A percentile compares a stretch with the other conserved stretches of the same genome.
Evolutionary conservation across 2,113 vertebrate species (phyloP).

Genomic region (Gadus macrocephalus): DNA sequence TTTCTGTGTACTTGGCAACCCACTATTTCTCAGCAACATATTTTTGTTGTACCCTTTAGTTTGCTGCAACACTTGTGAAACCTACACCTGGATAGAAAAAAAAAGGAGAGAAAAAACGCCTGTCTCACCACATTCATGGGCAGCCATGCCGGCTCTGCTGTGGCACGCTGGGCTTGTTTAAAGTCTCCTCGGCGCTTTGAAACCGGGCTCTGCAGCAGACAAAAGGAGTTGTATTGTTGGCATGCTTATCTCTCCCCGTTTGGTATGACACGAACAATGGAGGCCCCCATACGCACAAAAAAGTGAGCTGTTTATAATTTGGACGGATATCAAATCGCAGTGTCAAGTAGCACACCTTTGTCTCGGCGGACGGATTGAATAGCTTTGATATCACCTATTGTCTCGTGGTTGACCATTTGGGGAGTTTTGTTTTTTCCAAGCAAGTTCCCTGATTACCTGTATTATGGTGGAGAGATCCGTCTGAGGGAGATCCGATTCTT

Average conservation of each 20-base stretch:
- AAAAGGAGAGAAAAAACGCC: not conserved
- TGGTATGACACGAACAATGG: constrained; percentile 5
- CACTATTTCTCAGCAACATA: no score
- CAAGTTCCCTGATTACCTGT: not conserved
- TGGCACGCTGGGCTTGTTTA: not conserved
- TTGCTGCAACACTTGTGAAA: not conserved
- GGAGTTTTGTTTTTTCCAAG: not conserved
- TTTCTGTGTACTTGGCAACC: no score
- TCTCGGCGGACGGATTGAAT: constrained; percentile 8
- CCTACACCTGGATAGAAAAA: not conserved
- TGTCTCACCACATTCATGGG: not conserved
- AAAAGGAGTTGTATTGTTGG: constrained; percentile 8
- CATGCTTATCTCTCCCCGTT: constrained; percentile 1
- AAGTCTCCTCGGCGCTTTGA: not conserved
- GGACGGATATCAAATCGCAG: constrained; percentile 8
- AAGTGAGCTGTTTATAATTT: constrained; percentile 10
- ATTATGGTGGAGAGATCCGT: no score
- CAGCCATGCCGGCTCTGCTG: not conserved
- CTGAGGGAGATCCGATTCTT: not conserved
- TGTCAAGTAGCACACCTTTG: not conserved
- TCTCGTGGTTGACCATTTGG: not conserved
- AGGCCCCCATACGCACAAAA: not conserved
- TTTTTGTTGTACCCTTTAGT: no score
- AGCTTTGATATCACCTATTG: not conserved
- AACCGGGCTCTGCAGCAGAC: not conserved